Conservation (phyloP, 2,888 invertebrate species). For the Petrolisthes cinctipes region DNA sequence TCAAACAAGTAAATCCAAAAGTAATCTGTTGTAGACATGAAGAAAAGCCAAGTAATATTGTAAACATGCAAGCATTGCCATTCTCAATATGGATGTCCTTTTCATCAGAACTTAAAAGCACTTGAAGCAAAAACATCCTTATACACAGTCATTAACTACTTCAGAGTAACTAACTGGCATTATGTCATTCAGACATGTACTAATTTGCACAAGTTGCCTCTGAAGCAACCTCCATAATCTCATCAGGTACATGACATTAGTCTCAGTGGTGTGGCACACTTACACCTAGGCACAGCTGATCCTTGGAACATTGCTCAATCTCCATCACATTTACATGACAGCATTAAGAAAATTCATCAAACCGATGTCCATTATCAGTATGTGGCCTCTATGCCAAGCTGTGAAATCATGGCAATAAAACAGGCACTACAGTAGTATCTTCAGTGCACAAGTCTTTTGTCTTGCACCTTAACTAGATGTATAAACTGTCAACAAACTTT, state of each 20-base stretch:
- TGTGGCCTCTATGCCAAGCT: conserved; percentile 2
- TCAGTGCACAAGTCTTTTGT: conserved; percentile 48
- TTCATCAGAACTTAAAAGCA: conserved; percentile 54
- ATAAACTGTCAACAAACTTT: conserved; percentile 38
- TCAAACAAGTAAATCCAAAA: conserved; percentile 46
- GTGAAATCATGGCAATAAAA: conserved; percentile 30
- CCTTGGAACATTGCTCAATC: conserved; percentile 38
- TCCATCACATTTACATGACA: conserved; percentile 33
- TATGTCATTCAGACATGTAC: conserved; percentile 44
- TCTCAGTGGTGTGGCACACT: conserved; percentile 57
- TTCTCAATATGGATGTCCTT: conserved; percentile 43
- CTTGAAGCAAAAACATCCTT: conserved; percentile 44
- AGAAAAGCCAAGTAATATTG: conserved; percentile 45
- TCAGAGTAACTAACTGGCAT: conserved; percentile 51
- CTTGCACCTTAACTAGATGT: conserved; percentile 45
- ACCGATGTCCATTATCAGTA: conserved; percentile 31
- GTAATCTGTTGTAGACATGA: conserved; percentile 43
- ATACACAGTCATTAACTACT: conserved; percentile 52
- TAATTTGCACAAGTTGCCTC: conserved; percentile 52
- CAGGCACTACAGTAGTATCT: conserved; percentile 54
- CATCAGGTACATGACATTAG: conserved; percentile 62
- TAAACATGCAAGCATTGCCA: conserved; percentile 46
- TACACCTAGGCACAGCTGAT: conserved; percentile 57
- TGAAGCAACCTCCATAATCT: conserved; percentile 57
- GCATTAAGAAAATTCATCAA: conserved; percentile 41